These are phyloP conservation scores for Phylloscopus trochilus DNA, from an alignment of 2,113 vertebrate species.

Conservation along the genomic window DNA sequence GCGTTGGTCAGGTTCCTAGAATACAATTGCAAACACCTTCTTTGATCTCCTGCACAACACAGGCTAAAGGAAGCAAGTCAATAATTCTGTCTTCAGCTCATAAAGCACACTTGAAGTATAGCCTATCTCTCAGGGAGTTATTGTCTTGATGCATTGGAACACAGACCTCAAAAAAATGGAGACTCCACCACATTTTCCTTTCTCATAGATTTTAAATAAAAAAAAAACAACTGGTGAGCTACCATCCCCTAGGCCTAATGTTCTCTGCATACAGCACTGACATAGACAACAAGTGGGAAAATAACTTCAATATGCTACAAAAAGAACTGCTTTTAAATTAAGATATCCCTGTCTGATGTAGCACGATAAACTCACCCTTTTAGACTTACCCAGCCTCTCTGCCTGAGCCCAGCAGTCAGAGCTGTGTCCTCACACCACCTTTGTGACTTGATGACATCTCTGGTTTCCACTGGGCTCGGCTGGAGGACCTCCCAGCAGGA, in stretches of 20 bases:
- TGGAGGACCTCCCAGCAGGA: neutral
- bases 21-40: neutral
- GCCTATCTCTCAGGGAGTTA: conserved; percentile 37
- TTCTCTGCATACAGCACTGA: neutral
- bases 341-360: neutral
- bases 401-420: neutral
- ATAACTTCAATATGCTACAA: neutral
- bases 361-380: neutral
- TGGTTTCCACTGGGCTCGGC: neutral
- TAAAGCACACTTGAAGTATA: conserved; percentile 33
- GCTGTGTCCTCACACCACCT: neutral
- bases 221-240: neutral
- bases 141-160: conserved; percentile 12
- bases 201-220: conserved; percentile 27
- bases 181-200: conserved; percentile 20
- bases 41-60: conserved; percentile 8
- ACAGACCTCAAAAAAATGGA: neutral
- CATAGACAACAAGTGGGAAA: neutral
- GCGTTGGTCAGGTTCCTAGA: neutral
- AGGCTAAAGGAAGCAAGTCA: conserved; percentile 7
- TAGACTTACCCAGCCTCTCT: neutral
- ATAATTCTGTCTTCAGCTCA: conserved; percentile 43
- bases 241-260: neutral
- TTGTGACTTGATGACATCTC: neutral
- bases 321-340: neutral